Evolutionary conservation across 2,888 invertebrate genomes (phyloP).

Genomic region (Schizotus pectinicornis): DNA sequence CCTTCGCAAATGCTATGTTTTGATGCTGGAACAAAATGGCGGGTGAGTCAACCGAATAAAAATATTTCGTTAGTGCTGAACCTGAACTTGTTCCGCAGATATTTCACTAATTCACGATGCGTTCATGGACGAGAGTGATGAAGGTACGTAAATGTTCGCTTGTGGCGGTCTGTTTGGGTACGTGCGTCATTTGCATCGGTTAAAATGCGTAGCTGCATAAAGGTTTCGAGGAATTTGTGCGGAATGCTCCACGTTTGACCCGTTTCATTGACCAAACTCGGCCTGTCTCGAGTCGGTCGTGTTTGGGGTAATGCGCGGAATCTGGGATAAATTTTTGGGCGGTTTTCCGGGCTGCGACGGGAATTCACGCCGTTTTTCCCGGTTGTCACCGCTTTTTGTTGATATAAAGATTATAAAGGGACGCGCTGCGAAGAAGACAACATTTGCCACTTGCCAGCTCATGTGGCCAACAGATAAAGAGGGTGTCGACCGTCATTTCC

Average conservation of each 20-base stretch:
- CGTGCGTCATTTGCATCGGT: slow-evolving; percentile 14
- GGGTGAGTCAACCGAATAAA: slow-evolving; percentile 52
- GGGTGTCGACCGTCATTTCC: slow-evolving; percentile 38
- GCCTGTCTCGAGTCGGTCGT: neutral
- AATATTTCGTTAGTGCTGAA: slow-evolving; percentile 32
- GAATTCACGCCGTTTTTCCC: slow-evolving; percentile 32
- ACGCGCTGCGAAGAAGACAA: neutral
- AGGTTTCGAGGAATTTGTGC: neutral
- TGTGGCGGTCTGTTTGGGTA: slow-evolving; percentile 7
- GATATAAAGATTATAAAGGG: neutral
- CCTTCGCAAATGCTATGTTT: slow-evolving; percentile 56
- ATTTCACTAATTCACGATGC: slow-evolving; percentile 53
- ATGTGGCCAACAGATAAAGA: slow-evolving; percentile 23
- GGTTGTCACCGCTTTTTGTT: neutral
- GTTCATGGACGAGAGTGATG: slow-evolving; percentile 53
- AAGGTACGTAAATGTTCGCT: slow-evolving; percentile 52
- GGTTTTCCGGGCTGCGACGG: neutral
- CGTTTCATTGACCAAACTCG: neutral
- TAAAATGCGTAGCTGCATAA: slow-evolving; percentile 25
- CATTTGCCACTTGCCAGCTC: neutral
- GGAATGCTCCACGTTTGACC: too few relatives aligned
- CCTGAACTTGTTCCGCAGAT: slow-evolving; percentile 50
- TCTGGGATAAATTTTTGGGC: too few relatives aligned
- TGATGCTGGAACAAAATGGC: slow-evolving; percentile 58
- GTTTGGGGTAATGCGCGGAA: too few relatives aligned